These are phyloP conservation scores for Brachypterus glaber DNA, from an alignment of 2,888 invertebrate species.

Conservation along the genomic window DNA sequence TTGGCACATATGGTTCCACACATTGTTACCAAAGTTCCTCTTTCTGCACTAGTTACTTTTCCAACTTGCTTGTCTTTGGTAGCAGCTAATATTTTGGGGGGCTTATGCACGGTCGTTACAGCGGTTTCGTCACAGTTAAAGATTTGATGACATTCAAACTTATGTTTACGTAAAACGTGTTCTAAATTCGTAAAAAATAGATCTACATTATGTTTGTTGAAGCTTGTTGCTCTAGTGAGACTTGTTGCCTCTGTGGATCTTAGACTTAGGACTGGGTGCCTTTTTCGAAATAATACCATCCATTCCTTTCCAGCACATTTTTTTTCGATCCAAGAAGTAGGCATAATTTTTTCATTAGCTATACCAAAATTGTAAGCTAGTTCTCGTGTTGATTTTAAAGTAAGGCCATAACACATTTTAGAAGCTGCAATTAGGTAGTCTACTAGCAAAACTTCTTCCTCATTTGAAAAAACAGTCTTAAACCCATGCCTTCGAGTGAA, in stretches of 20 bases:
- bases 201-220: conserved; percentile 10
- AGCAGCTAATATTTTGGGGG: conserved; percentile 10
- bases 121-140: conserved; percentile 14
- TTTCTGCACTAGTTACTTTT: conserved; percentile 9
- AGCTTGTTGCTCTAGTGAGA: conserved; percentile 11
- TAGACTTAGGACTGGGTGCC: conserved; percentile 8
- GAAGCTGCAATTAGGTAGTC: conserved; percentile 7
- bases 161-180: conserved; percentile 11
- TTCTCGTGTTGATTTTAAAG: too few species aligned
- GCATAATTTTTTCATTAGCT: conserved; percentile 12
- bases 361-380: too few species aligned
- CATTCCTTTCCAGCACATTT: conserved; percentile 14
- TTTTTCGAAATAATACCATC: conserved; percentile 8
- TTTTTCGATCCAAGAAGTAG: conserved; percentile 12
- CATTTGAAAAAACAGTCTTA: conserved; percentile 9
- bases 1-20: conserved; percentile 7
- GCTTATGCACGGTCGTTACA: conserved; percentile 12
- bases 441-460: conserved; percentile 10
- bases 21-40: conserved; percentile 12
- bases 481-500: too few species aligned
- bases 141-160: conserved; percentile 7
- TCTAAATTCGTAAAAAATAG: conserved; percentile 9
- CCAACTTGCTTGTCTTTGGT: conserved; percentile 7
- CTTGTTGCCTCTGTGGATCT: conserved; percentile 13
- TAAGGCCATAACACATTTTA: conserved; percentile 22